Percentiles rank a stretch among this genome's conserved stretches.
These are phyloP conservation scores for Jaculus jaculus DNA, from an alignment of 2,113 vertebrate genomes.

Conservation along the genomic window DNA sequence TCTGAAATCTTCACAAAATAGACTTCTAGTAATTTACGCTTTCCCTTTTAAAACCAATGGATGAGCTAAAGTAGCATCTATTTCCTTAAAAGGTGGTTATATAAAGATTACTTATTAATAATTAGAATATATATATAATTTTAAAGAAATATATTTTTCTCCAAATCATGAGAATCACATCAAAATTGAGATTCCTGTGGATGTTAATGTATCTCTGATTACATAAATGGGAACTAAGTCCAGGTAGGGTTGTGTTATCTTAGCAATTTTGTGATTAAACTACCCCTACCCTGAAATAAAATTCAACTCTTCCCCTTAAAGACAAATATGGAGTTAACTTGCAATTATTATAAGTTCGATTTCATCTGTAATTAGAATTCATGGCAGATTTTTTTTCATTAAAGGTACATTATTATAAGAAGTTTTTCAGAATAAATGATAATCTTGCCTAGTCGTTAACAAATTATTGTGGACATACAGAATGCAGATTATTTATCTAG, in stretches of 20 bases:
- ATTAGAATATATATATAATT: too few relatives aligned
- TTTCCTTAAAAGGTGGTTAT: neutral
- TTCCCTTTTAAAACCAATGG: neutral
- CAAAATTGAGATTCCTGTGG: neutral
- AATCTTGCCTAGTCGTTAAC: neutral
- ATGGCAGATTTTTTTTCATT: too few relatives aligned
- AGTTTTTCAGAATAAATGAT: neutral
- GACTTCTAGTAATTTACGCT: neutral
- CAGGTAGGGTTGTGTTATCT: neutral
- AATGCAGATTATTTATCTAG: neutral
- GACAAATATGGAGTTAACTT: neutral
- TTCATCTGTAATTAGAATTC: slow-evolving; percentile 3
- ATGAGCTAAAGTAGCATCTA: neutral
- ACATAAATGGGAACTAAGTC: neutral
- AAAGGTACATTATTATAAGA: neutral
- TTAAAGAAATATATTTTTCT: neutral
- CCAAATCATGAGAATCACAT: neutral
- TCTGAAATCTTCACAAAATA: neutral
- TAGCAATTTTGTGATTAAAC: neutral
- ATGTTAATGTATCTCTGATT: too few relatives aligned
- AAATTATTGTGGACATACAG: neutral
- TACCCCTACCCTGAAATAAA: neutral
- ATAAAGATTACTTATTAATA: neutral
- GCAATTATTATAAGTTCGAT: neutral
- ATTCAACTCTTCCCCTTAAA: neutral